phyloP scores from a whole-genome alignment of 2,888 invertebrate species.

The Ptilodon capucinus region DNA sequence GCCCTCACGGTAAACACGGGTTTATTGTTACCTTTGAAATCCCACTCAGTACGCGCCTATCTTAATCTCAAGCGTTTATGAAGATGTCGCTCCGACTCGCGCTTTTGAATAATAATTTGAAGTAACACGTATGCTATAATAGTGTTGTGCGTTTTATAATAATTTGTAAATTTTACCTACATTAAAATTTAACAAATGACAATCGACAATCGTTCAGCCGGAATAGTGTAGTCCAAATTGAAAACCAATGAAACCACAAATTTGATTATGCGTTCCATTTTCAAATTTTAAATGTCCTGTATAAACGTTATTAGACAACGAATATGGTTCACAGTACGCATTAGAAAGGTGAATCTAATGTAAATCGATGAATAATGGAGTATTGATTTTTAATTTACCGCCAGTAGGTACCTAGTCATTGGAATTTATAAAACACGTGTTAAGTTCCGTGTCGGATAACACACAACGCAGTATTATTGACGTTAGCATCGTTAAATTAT shows the following conservation, averaged over 20 bases:
- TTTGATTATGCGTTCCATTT: too few relatives aligned
- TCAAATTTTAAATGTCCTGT: too few relatives aligned
- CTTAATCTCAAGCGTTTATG: slow-evolving; percentile 31
- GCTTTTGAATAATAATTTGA: background rate
- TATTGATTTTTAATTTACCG: background rate
- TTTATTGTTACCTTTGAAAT: slow-evolving; percentile 45
- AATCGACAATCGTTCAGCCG: too few relatives aligned
- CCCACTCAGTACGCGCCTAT: slow-evolving; percentile 23
- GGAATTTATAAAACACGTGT: background rate
- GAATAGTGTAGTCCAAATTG: too few relatives aligned
- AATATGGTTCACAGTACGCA: background rate
- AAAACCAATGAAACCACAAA: too few relatives aligned
- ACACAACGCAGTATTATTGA: background rate
- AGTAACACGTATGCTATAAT: too few relatives aligned
- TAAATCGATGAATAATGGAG: background rate
- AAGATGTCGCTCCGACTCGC: background rate
- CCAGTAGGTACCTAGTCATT: background rate
- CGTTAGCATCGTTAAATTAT: background rate
- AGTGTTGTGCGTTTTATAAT: too few relatives aligned
- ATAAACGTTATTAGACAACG: background rate
- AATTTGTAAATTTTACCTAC: too few relatives aligned
- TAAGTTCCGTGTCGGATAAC: slow-evolving; percentile 3
- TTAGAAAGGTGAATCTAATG: background rate
- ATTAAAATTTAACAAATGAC: too few relatives aligned
- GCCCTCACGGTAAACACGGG: slow-evolving; percentile 47